Conservation (phyloP, 2,113 vertebrate species). For the Smithornis capensis region DNA sequence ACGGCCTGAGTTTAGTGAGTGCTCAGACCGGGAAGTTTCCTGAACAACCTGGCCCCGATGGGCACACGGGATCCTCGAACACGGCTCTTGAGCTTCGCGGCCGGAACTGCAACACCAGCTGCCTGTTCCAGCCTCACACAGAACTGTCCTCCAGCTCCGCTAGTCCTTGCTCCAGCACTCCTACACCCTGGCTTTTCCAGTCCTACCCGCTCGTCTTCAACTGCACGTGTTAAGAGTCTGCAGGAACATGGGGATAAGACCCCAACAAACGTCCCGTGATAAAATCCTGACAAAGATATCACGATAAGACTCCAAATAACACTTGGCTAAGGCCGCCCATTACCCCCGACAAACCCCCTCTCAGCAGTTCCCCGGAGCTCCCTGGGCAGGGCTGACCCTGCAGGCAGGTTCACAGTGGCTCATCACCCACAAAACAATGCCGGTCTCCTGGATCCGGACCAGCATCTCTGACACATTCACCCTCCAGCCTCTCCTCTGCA, state of each 20-base stretch:
- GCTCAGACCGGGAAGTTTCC: neutral
- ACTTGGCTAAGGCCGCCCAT: accelerated
- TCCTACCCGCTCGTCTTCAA: accelerated
- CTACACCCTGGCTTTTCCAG: neutral
- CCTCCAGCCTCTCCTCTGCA: accelerated
- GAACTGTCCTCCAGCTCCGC: neutral
- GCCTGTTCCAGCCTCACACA: neutral
- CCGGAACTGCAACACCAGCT: accelerated
- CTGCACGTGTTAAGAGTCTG: accelerated
- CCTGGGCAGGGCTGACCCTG: accelerated
- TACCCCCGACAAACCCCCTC: neutral
- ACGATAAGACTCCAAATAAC: neutral
- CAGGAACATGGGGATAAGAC: neutral
- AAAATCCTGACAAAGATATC: neutral
- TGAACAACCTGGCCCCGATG: neutral
- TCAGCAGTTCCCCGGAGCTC: neutral
- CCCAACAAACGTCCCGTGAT: neutral
- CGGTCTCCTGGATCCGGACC: no score
- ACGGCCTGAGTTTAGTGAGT: no score
- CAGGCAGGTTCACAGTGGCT: no score
- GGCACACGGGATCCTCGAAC: accelerated
- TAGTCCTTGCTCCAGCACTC: neutral
- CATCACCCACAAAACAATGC: accelerated
- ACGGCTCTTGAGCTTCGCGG: neutral
- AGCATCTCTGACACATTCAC: neutral